Evolutionary conservation across 2,888 invertebrate species (phyloP).

Genomic region (Marronus borbonicus): DNA sequence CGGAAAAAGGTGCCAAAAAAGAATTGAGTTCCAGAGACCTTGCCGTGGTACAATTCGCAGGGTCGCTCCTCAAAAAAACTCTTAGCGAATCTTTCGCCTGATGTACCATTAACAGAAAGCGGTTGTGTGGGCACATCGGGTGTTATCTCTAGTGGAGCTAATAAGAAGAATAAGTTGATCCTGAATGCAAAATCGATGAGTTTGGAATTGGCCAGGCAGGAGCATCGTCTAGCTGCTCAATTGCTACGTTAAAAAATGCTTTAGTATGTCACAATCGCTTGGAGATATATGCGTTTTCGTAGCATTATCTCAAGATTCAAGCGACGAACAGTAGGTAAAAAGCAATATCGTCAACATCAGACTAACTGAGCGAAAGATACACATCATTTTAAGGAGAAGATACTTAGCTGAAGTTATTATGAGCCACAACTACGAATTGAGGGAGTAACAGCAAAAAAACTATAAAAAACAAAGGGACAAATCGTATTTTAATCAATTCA

Average conservation of each 20-base stretch:
- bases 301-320: slow-evolving; percentile 51
- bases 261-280: slow-evolving; percentile 66
- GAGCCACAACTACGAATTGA: no score
- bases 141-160: slow-evolving; percentile 59
- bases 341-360: background rate
- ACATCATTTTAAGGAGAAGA: no score
- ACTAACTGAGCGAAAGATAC: background rate
- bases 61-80: slow-evolving; percentile 81
- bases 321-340: slow-evolving; percentile 47
- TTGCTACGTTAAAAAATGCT: slow-evolving; percentile 72
- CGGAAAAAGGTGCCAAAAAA: slow-evolving; percentile 71
- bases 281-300: slow-evolving; percentile 66
- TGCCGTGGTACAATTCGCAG: slow-evolving; percentile 83
- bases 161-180: slow-evolving; percentile 74
- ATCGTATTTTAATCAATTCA: no score
- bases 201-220: slow-evolving; percentile 80
- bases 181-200: slow-evolving; percentile 81
- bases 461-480: no score
- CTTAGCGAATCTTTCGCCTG: slow-evolving; percentile 84
- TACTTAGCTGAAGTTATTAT: no score
- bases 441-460: no score
- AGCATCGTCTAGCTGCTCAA: slow-evolving; percentile 80
- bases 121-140: slow-evolving; percentile 68
- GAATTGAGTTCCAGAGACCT: slow-evolving; percentile 80
- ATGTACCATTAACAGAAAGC: slow-evolving; percentile 72